Base-by-base conservation (phyloP, 2,113 vertebrate species). In the Mesoclemmys tuberculata region DNA sequence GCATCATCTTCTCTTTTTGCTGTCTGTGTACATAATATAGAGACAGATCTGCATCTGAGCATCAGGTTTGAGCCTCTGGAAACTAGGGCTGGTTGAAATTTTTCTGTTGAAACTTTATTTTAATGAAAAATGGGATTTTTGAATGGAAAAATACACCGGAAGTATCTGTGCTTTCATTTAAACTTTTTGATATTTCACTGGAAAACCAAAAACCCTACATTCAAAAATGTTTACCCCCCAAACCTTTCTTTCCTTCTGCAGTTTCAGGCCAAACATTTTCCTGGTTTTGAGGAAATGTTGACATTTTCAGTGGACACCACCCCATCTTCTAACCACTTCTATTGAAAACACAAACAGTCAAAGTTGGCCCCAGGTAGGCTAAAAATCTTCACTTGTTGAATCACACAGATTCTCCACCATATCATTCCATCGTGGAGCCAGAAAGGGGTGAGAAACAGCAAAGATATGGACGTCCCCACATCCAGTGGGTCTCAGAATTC, bases 61-160 rank as follows among this genome's bases (percentile, higher is more conserved):
- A 48, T 27, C 58, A 46, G 58, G 85, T 56, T 2, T 80, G 4
- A 77, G 19, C 0, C 8, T 81, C 88, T 22, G 52, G 74, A 58
- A 94, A 38, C 5, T 13, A 1, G 38, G 41, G 24, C 10, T 3
- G 6, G 38, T 4, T 75, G 38, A 75, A 19, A 22, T 52, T 7
- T 29, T 77, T 1, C 24, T 29, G 14, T 13, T 82, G 5, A 86
- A 44, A 1, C 49, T 91, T 16, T 81, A 0, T 38, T 82, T 87
- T 8, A 5, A 38, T 3, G 0, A 14, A 55, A 90, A 87, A 68
- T 1, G 80, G 6, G 3, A 82, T 89, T 83, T 87, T 78, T n/a
- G 26, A 38, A 68, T 49, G 61, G 0, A 0, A 83, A 24, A 61
- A 81, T 10, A 14, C 44, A 44, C 41, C 46, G 74, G 7, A 77